Evolutionary conservation across 1,140 invertebrate genomes (phyloP).

Genomic region (Cotesia glomerata): DNA sequence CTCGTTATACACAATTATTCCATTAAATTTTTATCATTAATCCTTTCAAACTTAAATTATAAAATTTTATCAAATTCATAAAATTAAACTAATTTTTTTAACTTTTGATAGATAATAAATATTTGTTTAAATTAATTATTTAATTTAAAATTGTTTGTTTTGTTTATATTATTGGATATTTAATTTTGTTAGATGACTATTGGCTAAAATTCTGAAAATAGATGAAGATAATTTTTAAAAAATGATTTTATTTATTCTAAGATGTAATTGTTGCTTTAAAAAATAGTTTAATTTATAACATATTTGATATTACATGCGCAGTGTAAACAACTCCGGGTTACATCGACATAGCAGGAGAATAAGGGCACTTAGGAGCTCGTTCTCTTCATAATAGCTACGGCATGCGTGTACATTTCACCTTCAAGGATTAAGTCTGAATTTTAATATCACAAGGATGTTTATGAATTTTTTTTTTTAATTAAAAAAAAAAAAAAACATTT

Average conservation of each 20-base stretch:
- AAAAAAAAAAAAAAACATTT: too few species aligned
- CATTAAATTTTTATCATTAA: too few species aligned
- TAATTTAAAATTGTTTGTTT: too few species aligned
- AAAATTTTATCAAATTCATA: too few species aligned
- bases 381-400: conserved; percentile 58
- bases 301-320: conserved; percentile 61
- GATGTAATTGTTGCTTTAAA: background rate
- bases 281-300: background rate
- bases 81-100: too few species aligned
- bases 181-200: too few species aligned
- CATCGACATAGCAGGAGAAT: conserved; percentile 60
- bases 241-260: conserved; percentile 1
- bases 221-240: background rate
- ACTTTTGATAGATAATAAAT: too few species aligned
- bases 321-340: conserved; percentile 65
- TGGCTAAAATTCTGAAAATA: too few species aligned
- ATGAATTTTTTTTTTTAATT: too few species aligned
- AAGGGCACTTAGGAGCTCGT: conserved; percentile 52
- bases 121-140: too few species aligned
- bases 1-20: background rate
- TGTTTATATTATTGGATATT: too few species aligned
- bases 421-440: conserved; percentile 15
- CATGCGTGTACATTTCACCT: conserved; percentile 55
- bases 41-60: too few species aligned
- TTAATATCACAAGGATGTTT: background rate